Percentiles rank a stretch among this genome's conserved stretches.
Evolutionary conservation across 2,888 invertebrate genomes (phyloP).

Genomic region (Lithodes maja): DNA sequence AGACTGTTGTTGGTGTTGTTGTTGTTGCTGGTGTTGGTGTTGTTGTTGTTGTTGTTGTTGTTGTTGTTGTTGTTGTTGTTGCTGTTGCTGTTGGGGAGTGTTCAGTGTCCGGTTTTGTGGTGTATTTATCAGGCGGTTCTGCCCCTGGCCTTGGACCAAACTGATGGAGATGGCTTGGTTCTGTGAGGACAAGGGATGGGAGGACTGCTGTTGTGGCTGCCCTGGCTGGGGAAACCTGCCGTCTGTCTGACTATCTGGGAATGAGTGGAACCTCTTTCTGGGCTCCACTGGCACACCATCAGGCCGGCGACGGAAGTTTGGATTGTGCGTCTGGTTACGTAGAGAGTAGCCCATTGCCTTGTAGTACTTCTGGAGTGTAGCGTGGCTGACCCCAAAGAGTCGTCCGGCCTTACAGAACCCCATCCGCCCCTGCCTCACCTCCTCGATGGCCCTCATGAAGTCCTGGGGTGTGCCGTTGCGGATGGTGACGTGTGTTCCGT

Average conservation of each 20-base stretch:
- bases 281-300: slow-evolving; percentile 39
- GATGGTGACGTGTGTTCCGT: slow-evolving; percentile 57
- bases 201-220: not conserved
- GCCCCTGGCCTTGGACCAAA: not conserved
- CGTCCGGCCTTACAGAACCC: slow-evolving; percentile 62
- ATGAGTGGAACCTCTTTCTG: slow-evolving; percentile 28
- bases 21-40: no score
- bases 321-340: slow-evolving; percentile 59
- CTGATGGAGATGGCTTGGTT: not conserved
- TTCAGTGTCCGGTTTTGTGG: not conserved
- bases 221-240: not conserved
- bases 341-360: slow-evolving; percentile 59
- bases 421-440: slow-evolving; percentile 57
- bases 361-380: slow-evolving; percentile 59
- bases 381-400: slow-evolving; percentile 60
- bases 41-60: no score
- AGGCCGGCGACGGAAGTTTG: slow-evolving; percentile 47
- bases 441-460: slow-evolving; percentile 58
- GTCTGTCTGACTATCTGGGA: slow-evolving; percentile 23
- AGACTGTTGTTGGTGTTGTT: no score
- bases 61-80: no score
- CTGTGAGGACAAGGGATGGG: not conserved
- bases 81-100: not conserved
- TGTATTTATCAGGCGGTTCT: no score
- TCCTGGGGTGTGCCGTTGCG: slow-evolving; percentile 55